Percentiles rank a stretch among this genome's conserved stretches.
Evolutionary conservation across 2,797 vertebrate genomes (phyloP).

Genomic region (Etheostoma nigrum): DNA sequence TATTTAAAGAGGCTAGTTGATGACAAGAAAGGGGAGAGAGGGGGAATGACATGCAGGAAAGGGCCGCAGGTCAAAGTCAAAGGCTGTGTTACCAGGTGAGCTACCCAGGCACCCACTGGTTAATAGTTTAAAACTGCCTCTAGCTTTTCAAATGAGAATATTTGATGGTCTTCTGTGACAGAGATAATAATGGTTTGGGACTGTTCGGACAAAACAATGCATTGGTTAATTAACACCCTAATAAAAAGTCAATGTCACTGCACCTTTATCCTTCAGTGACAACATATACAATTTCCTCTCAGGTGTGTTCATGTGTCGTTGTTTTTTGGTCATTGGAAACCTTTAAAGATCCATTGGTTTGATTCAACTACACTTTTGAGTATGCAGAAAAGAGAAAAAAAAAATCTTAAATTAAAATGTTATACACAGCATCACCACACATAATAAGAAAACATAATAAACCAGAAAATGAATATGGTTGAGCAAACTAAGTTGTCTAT

Average conservation of each 20-base stretch:
- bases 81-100: no score
- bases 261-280: background rate
- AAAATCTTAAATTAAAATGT: background rate
- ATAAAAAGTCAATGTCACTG: background rate
- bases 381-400: slow-evolving; percentile 8
- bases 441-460: slow-evolving; percentile 1
- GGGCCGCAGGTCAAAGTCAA: no score
- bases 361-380: background rate
- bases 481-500: background rate
- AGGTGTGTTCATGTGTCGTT: background rate
- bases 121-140: background rate
- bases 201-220: background rate
- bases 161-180: background rate
- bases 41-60: no score
- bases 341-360: background rate
- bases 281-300: background rate
- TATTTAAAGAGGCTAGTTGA: no score
- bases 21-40: no score
- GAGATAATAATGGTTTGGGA: background rate
- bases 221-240: background rate
- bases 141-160: background rate
- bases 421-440: background rate
- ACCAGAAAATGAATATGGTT: slow-evolving; percentile 10
- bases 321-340: background rate
- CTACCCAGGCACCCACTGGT: no score